Conservation (phyloP, 2,888 invertebrate species). For the Sussaba pulchella region DNA sequence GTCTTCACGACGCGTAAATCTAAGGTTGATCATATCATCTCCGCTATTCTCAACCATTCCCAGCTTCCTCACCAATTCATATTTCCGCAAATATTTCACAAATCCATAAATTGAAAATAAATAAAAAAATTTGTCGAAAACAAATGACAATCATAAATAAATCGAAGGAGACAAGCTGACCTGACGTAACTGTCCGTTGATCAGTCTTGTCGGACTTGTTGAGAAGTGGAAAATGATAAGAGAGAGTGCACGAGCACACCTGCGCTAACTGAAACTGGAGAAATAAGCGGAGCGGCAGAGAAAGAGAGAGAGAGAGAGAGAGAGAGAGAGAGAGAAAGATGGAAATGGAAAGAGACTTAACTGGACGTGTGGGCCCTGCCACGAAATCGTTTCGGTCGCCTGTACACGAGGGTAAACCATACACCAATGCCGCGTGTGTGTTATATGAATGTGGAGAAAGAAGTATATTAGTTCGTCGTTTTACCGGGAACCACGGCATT, state of each 20-base stretch:
- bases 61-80: conserved; percentile 40
- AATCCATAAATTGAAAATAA: no score
- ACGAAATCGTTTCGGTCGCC: conserved; percentile 63
- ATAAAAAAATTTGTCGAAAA: no score
- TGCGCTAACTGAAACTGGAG: conserved; percentile 16
- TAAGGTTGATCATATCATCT: conserved; percentile 59
- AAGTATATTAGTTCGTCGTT: conserved; percentile 40
- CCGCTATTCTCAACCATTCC: conserved; percentile 23
- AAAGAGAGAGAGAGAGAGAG: no score
- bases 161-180: no score
- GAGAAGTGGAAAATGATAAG: background rate
- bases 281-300: conserved; percentile 28
- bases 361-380: conserved; percentile 42
- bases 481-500: conserved; percentile 61
- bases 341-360: conserved; percentile 36
- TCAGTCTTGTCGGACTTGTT: conserved; percentile 7
- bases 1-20: conserved; percentile 65
- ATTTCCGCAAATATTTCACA: no score
- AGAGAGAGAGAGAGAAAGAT: conserved; percentile 18
- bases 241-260: conserved; percentile 14
- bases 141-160: no score
- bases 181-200: no score
- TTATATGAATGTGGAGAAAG: conserved; percentile 2
- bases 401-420: conserved; percentile 35
- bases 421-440: background rate